Conservation (phyloP, 1,140 invertebrate species). For the Mylabris phalerata region DNA sequence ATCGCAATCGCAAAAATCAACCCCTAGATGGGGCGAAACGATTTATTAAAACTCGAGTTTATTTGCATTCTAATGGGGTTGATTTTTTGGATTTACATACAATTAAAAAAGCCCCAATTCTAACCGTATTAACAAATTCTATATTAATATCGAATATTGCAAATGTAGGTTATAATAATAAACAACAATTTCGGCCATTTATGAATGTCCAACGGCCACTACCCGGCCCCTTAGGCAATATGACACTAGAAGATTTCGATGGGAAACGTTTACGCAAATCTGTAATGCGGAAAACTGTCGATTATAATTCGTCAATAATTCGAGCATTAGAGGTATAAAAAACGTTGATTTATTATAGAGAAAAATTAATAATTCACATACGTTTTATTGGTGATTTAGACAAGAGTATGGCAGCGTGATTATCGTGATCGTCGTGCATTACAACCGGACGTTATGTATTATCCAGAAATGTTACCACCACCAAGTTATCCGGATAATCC, state of each 20-base stretch:
- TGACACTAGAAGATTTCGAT: slow-evolving; percentile 83
- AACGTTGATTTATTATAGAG: background rate
- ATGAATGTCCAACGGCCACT: slow-evolving; percentile 49
- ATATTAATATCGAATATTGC: background rate
- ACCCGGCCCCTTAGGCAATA: slow-evolving; percentile 50
- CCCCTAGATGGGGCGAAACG: too few species aligned
- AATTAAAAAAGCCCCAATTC: too few species aligned
- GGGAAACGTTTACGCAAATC: slow-evolving; percentile 93
- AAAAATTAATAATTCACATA: background rate
- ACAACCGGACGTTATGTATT: slow-evolving; percentile 88
- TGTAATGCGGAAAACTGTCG: slow-evolving; percentile 95
- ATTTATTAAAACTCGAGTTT: too few species aligned
- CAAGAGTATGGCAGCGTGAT: slow-evolving; percentile 90
- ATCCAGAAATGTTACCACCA: slow-evolving; percentile 81
- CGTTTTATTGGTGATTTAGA: slow-evolving; percentile 45
- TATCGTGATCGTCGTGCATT: slow-evolving; percentile 76
- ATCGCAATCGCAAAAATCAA: too few species aligned
- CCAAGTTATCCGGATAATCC: slow-evolving; percentile 87
- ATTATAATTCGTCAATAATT: slow-evolving; percentile 95
- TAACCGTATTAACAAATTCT: too few species aligned
- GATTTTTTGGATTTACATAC: too few species aligned
- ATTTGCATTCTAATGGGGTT: too few species aligned
- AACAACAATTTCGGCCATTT: slow-evolving; percentile 46
- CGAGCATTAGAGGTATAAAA: slow-evolving; percentile 70
- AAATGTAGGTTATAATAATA: slow-evolving; percentile 27